Percentiles rank a stretch among this genome's conserved stretches.
Evolutionary conservation across 2,797 vertebrate species (phyloP).

Genomic region (Notamacropus eugenii): DNA sequence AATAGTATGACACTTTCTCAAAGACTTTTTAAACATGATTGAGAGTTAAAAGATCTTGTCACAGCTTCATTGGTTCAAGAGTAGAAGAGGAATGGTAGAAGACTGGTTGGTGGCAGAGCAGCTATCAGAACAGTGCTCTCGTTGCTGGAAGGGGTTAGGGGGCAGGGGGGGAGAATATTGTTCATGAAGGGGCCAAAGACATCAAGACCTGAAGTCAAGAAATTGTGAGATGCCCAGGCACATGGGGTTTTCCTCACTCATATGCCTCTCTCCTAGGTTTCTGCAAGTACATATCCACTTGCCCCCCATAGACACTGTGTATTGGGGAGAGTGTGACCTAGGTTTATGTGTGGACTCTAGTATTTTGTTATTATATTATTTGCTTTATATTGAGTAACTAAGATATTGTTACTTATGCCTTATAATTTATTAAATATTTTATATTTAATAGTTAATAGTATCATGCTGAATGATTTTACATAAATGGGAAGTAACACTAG

Average conservation of each 20-base stretch:
- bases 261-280: neutral
- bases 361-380: neutral
- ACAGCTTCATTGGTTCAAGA: neutral
- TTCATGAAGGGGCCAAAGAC: neutral
- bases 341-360: neutral
- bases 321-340: neutral
- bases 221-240: neutral
- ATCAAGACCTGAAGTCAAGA: neutral
- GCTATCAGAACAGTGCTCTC: neutral
- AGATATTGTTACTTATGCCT: neutral
- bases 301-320: no score
- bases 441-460: neutral
- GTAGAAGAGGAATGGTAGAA: neutral
- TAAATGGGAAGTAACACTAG: neutral
- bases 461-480: neutral
- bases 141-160: neutral
- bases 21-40: neutral
- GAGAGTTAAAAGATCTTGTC: neutral
- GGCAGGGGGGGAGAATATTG: neutral
- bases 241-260: neutral
- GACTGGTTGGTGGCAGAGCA: neutral
- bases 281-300: neutral
- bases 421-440: neutral
- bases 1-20: neutral
- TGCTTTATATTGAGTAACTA: neutral